Evolutionary conservation across 2,797 vertebrate species (phyloP).

Genomic region (Salmo trutta): DNA sequence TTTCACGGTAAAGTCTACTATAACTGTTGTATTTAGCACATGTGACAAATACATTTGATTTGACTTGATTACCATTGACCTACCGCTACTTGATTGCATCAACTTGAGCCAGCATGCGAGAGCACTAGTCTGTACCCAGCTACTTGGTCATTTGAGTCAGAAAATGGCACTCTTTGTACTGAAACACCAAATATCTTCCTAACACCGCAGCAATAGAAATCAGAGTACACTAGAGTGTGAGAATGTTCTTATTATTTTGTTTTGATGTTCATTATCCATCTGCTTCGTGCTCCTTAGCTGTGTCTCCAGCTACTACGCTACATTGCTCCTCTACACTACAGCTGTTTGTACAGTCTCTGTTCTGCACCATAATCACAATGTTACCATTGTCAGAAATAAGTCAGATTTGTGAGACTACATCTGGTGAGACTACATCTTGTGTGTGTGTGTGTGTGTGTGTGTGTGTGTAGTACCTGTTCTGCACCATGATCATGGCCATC

Average conservation of each 20-base stretch:
- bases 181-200: background rate
- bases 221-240: too few species aligned
- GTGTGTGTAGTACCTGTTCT: conserved; percentile 86
- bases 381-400: background rate
- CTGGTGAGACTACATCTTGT: background rate
- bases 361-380: background rate
- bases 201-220: too few species aligned
- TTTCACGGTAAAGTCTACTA: too few species aligned
- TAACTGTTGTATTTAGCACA: too few species aligned
- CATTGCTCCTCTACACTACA: background rate
- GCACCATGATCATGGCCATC: conserved; percentile 99
- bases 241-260: background rate
- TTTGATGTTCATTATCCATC: background rate
- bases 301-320: background rate
- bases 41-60: too few species aligned
- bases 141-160: background rate
- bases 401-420: background rate
- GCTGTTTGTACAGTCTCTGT: background rate
- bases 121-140: background rate
- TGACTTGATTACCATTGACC: background rate
- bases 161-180: background rate
- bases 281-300: background rate
- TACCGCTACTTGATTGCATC: background rate
- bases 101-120: background rate
- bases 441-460: background rate